Percentiles rank a stretch among this genome's conserved stretches.
Conservation (phyloP, 1,140 invertebrate species). For the Tyrophagus putrescentiae region DNA sequence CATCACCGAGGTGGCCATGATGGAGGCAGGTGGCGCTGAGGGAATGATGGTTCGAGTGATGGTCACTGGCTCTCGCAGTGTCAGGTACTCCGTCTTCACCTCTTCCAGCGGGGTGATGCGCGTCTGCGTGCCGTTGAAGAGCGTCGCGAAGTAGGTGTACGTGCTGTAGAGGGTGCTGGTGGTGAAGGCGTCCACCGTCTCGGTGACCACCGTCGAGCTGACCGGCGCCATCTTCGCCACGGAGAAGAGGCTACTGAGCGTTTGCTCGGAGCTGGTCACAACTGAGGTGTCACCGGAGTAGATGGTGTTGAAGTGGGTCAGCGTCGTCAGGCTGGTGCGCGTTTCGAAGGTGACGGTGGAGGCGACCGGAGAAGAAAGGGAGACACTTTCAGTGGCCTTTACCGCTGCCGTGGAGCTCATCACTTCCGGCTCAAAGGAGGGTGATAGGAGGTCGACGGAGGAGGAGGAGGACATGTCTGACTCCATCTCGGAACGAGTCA, state of each 20-base stretch:
- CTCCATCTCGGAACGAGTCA: no score
- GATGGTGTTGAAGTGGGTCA: conserved; percentile 71
- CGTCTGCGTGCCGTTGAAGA: conserved; percentile 28
- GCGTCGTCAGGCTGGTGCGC: conserved; percentile 29
- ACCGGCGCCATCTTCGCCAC: background rate
- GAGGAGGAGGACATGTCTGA: no score
- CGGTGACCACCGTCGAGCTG: conserved; percentile 18
- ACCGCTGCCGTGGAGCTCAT: no score
- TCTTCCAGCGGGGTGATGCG: conserved; percentile 28
- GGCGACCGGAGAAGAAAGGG: no score
- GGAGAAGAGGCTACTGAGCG: conserved; percentile 43
- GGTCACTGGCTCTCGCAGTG: conserved; percentile 15
- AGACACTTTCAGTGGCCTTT: no score
- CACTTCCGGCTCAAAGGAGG: no score
- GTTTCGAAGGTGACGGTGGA: background rate
- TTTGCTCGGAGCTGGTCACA: conserved; percentile 60
- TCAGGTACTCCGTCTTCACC: conserved; percentile 26
- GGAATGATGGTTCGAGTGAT: conserved; percentile 20
- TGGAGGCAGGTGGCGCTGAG: background rate
- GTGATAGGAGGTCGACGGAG: no score
- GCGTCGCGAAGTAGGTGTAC: conserved; percentile 28
- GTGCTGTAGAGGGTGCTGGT: conserved; percentile 26
- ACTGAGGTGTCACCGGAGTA: conserved; percentile 63
- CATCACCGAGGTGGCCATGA: no score
- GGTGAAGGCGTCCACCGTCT: conserved; percentile 26